Evolutionary conservation across 1,140 invertebrate species (phyloP).

Genomic region (Ceratina australensis): DNA sequence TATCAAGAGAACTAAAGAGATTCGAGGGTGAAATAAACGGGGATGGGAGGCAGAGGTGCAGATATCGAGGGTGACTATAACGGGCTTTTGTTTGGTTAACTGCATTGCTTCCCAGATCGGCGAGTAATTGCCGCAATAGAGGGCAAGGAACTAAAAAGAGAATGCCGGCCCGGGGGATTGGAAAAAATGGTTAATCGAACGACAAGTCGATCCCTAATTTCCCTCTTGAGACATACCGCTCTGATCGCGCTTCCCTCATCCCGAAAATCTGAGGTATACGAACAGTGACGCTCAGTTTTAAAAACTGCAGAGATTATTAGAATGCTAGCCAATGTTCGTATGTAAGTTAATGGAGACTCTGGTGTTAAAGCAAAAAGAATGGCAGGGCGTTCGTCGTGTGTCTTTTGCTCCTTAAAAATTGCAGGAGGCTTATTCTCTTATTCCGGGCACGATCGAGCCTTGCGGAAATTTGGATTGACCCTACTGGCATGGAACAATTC

Average conservation of each 20-base stretch:
- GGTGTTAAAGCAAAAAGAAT: not conserved
- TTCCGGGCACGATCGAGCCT: slow-evolving; percentile 32
- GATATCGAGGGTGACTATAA: slow-evolving; percentile 61
- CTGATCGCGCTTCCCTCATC: not conserved
- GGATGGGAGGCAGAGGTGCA: slow-evolving; percentile 58
- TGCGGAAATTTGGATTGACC: slow-evolving; percentile 42
- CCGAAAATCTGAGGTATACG: too few relatives aligned
- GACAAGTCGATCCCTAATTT: slow-evolving; percentile 66
- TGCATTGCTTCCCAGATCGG: slow-evolving; percentile 59
- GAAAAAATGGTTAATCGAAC: slow-evolving; percentile 68
- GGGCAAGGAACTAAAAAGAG: slow-evolving; percentile 48
- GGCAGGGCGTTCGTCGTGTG: not conserved
- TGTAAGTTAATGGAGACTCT: too few relatives aligned
- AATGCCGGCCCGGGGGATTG: slow-evolving; percentile 45
- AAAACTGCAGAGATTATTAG: not conserved
- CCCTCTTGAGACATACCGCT: slow-evolving; percentile 42
- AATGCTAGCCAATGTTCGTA: too few relatives aligned
- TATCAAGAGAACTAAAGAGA: slow-evolving; percentile 52
- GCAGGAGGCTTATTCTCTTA: not conserved
- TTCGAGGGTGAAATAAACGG: slow-evolving; percentile 53
- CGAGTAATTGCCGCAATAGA: slow-evolving; percentile 70
- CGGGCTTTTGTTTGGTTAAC: slow-evolving; percentile 74
- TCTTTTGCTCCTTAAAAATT: slow-evolving; percentile 16
- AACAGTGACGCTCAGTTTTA: too few relatives aligned
- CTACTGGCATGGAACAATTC: slow-evolving; percentile 37